Percentiles rank a stretch among this genome's conserved stretches.
phyloP scores from a whole-genome alignment of 2,888 invertebrate species.

The Conops quadrifasciatus region DNA sequence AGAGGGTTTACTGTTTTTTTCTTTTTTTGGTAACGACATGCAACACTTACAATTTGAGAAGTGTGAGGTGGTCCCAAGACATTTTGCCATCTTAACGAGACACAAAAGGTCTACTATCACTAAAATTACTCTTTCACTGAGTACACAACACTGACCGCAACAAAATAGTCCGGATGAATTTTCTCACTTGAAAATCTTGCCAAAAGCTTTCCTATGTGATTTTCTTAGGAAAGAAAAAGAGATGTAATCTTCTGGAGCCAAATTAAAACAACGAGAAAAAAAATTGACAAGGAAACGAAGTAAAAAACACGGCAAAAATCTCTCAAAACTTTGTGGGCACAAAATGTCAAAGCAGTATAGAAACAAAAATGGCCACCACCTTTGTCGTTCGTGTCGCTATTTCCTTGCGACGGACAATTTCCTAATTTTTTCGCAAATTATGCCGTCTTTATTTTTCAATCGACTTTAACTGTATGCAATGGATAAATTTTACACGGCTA shows the following conservation, averaged over 20 bases:
- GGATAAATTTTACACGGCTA: not conserved
- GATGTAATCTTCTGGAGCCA: constrained; percentile 2
- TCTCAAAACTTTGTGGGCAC: constrained; percentile 30
- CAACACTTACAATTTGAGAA: constrained; percentile 28
- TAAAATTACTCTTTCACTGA: not conserved
- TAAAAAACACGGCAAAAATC: constrained; percentile 28
- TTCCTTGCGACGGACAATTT: constrained; percentile 15
- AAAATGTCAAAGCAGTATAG: constrained; percentile 51
- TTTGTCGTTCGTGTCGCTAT: not conserved
- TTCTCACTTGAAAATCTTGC: not conserved
- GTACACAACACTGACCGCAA: constrained; percentile 39
- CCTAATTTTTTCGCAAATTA: constrained; percentile 24
- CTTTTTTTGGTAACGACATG: not conserved
- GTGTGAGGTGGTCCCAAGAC: constrained; percentile 14
- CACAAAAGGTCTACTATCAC: not conserved
- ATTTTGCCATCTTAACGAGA: constrained; percentile 29
- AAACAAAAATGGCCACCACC: constrained; percentile 57
- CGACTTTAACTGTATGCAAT: not conserved
- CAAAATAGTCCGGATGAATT: constrained; percentile 16
- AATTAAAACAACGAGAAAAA: constrained; percentile 18
- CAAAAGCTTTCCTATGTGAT: not conserved
- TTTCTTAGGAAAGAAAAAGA: constrained; percentile 12
- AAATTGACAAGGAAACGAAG: constrained; percentile 20
- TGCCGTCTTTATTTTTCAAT: not conserved
- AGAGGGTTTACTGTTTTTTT: not conserved